A percentile compares a stretch with the other conserved stretches of the same genome.
These are phyloP conservation scores for Strix uralensis DNA, from an alignment of 2,113 vertebrate species.

Conservation along the genomic window DNA sequence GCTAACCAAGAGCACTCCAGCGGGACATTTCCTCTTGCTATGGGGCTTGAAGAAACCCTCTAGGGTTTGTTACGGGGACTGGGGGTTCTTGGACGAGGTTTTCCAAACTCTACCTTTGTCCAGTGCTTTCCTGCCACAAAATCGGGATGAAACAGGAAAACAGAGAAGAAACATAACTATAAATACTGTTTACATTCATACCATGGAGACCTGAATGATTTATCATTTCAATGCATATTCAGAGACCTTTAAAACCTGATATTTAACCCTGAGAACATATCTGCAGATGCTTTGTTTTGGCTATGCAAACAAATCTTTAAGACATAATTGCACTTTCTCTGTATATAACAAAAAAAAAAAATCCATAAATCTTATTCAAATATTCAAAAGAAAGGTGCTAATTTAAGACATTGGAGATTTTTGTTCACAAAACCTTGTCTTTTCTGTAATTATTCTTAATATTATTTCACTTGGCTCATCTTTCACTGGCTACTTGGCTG, in stretches of 20 bases:
- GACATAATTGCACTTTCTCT: conserved; percentile 62
- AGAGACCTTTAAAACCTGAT: conserved; percentile 21
- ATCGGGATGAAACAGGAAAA: neutral
- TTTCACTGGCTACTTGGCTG: neutral
- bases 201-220: neutral
- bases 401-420: conserved; percentile 62
- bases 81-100: neutral
- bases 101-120: neutral
- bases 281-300: conserved; percentile 12
- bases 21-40: neutral
- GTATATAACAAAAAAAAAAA: conserved; percentile 20
- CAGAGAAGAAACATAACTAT: neutral
- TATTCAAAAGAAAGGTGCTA: conserved; percentile 38
- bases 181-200: neutral
- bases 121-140: neutral
- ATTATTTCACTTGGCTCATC: conserved; percentile 44
- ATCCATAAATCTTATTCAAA: conserved; percentile 6
- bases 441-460: neutral
- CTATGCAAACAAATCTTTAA: conserved; percentile 48
- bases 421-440: conserved; percentile 30
- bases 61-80: neutral
- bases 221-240: neutral
- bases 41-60: neutral
- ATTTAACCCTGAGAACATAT: conserved; percentile 54
- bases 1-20: neutral